phyloP scores from a whole-genome alignment of 2,888 invertebrate genomes.

The Andrena camellia region DNA sequence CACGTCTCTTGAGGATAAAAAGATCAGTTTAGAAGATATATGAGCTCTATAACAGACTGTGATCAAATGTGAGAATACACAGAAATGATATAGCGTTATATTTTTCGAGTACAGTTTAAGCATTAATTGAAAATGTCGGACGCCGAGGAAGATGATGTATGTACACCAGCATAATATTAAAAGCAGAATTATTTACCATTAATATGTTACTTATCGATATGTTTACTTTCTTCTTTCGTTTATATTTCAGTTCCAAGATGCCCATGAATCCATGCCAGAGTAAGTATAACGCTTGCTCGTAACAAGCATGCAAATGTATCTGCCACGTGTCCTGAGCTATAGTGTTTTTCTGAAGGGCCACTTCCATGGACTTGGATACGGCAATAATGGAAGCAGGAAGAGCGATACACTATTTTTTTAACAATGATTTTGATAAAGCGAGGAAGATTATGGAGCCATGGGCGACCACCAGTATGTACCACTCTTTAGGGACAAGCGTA shows the following conservation, averaged over 20 bases:
- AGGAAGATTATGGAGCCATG: conserved; percentile 92
- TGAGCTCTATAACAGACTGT: neutral
- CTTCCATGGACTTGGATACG: conserved; percentile 88
- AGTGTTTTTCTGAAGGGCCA: conserved; percentile 73
- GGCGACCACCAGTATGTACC: conserved; percentile 95
- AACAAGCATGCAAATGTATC: neutral
- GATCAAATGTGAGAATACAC: neutral
- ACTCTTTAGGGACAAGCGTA: conserved; percentile 95
- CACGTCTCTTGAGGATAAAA: conserved; percentile 35
- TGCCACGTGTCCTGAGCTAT: neutral
- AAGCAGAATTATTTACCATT: conserved; percentile 11
- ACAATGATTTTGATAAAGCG: conserved; percentile 95
- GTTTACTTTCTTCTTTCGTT: neutral
- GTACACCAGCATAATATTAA: conserved; percentile 30
- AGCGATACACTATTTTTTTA: conserved; percentile 96
- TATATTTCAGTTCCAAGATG: conserved; percentile 86
- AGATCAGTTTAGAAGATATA: conserved; percentile 4
- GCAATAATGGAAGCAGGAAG: conserved; percentile 92
- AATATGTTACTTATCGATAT: neutral
- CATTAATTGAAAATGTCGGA: conserved; percentile 78
- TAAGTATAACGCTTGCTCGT: conserved; percentile 78
- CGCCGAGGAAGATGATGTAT: conserved; percentile 83
- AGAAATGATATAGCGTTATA: neutral
- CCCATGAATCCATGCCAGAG: conserved; percentile 84
- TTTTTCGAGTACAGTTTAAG: conserved; percentile 30